Base-by-base conservation (phyloP, 2,888 invertebrate genomes). In the Lithodes maja region DNA sequence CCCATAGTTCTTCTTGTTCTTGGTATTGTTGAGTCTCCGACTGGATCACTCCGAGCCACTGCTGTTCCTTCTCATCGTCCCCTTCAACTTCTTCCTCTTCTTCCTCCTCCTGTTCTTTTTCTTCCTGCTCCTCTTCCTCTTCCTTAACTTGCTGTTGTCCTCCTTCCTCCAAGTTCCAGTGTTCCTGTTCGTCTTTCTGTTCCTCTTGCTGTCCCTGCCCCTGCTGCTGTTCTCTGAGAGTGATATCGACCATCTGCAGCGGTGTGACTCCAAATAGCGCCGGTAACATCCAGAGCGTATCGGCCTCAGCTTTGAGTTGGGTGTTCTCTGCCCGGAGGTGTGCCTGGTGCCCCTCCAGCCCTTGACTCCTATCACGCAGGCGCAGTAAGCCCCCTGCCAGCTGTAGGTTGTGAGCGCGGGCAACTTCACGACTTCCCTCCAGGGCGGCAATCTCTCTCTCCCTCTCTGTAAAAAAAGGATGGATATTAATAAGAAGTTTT, bases 191-290 rank as follows among this genome's bases (percentile, higher is more conserved):
- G 5, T 77, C 50, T 52, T 50, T 1, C 12, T 50, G 49, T 2
- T 53, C 79, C 54, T 79, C 53, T n/a, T 79, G 15, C n/a, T 52
- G n/a, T 9, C 54, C 54, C 33, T 79, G 54, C n/a, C 68, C 75
- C 52, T 75, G 52, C 49, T 82, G 77, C n/a, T 87, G 81, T 53
- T 87, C 87, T 2, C 88, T 79, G 55, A 85, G 52, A 0, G 88
- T 81, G 9, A 88, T 85, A 5, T 89, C 85, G 17, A 89, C 89
- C 85, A 89, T 89, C 54, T 89, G 85, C 17, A 89, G 69, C 0
- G 89, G 89, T 1, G 89, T 89, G n/a, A 89, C 85, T n/a, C 89
- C 89, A 85, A 89, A 89, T 9, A 89, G 49, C 3, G 89, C 89
- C n/a, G 89, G 89, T 49, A 89, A 55, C 69, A 85, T 85, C 89